phyloP scores from a whole-genome alignment of 2,113 vertebrate species.

The Apeltes quadracus region DNA sequence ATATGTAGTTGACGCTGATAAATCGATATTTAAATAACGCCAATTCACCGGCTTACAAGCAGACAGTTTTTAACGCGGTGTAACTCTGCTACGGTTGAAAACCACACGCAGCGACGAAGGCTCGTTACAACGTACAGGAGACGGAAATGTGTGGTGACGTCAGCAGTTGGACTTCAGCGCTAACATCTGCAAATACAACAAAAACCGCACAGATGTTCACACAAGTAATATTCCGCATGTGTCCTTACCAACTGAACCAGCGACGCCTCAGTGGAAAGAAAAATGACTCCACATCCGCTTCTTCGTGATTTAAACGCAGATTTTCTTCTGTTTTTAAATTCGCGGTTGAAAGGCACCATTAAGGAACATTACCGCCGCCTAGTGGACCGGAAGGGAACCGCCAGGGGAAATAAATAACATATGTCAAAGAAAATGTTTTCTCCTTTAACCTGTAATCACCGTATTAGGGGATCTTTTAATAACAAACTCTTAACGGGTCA shows the following conservation, averaged over 20 bases:
- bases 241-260: neutral
- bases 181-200: too few relatives aligned
- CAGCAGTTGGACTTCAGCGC: neutral
- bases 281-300: rapidly evolving
- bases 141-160: neutral
- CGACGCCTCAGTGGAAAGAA: rapidly evolving
- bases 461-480: neutral
- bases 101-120: neutral
- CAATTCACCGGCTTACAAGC: too few relatives aligned
- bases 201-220: too few relatives aligned
- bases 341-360: rapidly evolving
- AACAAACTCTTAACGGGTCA: too few relatives aligned
- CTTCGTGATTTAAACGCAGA: rapidly evolving
- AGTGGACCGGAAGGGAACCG: neutral
- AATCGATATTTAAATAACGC: too few relatives aligned
- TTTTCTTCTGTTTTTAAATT: too few relatives aligned
- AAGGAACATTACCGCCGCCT: neutral
- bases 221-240: rapidly evolving
- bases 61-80: neutral
- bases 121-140: neutral
- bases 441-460: neutral
- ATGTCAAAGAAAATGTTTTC: too few relatives aligned
- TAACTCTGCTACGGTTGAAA: neutral
- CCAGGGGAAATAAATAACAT: neutral
- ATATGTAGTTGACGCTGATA: too few relatives aligned